Evolutionary conservation across 1,140 invertebrate genomes (phyloP).

Genomic region (Pogonus chalceus): DNA sequence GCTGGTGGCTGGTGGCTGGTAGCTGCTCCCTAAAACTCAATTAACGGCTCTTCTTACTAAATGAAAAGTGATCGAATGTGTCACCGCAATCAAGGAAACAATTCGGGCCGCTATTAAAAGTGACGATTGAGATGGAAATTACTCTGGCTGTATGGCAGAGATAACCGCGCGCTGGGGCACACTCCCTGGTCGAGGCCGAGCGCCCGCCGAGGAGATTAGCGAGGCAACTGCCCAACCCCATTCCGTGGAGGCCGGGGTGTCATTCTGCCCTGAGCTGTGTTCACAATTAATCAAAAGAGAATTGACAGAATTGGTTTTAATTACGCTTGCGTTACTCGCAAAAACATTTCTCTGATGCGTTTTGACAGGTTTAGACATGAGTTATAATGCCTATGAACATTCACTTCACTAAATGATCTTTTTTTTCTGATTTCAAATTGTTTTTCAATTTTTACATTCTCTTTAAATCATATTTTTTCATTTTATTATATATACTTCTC

Average conservation of each 20-base stretch:
- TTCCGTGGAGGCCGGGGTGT: neutral
- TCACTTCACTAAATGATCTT: neutral
- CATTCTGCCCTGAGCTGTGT: constrained; percentile 16
- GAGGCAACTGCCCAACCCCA: neutral
- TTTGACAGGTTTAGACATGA: constrained; percentile 2
- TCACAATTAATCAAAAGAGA: constrained; percentile 35
- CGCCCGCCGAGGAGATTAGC: constrained; percentile 3
- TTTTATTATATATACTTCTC: too few relatives aligned
- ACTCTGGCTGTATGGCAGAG: constrained; percentile 28
- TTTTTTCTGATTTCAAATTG: neutral
- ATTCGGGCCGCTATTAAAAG: constrained; percentile 33
- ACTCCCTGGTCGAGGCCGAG: too few relatives aligned
- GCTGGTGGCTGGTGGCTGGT: neutral
- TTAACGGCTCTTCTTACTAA: constrained; percentile 34
- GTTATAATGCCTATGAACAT: neutral
- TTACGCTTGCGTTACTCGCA: constrained; percentile 15
- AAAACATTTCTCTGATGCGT: constrained; percentile 17
- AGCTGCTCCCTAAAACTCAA: constrained; percentile 29
- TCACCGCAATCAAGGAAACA: constrained; percentile 35
- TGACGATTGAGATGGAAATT: constrained; percentile 36
- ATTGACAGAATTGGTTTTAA: constrained; percentile 32
- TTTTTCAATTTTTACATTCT: neutral
- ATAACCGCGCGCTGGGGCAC: constrained; percentile 26
- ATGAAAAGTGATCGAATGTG: constrained; percentile 35
- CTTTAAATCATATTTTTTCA: too few relatives aligned